These are phyloP conservation scores for Helogale parvula DNA, from an alignment of 2,113 vertebrate species.

Conservation along the genomic window DNA sequence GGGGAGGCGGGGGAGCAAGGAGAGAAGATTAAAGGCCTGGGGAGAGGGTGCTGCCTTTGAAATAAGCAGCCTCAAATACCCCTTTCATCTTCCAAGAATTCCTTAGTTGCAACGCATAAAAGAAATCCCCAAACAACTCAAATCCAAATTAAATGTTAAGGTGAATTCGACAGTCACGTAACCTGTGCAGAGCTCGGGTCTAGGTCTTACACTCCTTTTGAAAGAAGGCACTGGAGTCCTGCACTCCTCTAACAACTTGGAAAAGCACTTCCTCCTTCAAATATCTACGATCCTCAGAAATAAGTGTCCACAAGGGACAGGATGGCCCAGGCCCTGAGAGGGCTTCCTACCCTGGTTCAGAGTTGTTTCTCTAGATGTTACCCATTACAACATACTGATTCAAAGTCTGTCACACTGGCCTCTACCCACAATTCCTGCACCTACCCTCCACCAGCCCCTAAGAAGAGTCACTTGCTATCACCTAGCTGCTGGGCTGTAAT, in stretches of 20 bases:
- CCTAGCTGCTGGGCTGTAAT: neutral
- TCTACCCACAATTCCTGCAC: neutral
- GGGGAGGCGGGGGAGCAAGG: constrained; percentile 18
- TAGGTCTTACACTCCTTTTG: neutral
- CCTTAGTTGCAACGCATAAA: neutral
- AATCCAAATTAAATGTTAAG: constrained; percentile 1
- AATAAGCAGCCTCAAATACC: constrained; percentile 48
- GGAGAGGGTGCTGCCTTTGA: constrained; percentile 54
- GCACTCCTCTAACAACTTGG: neutral
- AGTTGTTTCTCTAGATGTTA: neutral
- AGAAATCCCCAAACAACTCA: constrained; percentile 32
- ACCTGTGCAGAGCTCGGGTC: neutral
- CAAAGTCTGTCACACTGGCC: neutral
- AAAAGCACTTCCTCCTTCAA: neutral
- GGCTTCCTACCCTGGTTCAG: neutral
- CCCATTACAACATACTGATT: neutral
- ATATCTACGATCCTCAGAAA: neutral
- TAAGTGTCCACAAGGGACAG: neutral
- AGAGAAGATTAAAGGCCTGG: constrained; percentile 56
- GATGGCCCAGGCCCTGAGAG: neutral
- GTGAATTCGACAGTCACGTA: neutral
- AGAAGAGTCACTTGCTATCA: neutral
- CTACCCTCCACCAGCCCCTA: neutral
- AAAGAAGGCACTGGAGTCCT: neutral
- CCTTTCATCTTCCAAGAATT: constrained; percentile 64